A percentile compares a stretch with the other conserved stretches of the same genome.
These are phyloP conservation scores for Eriocheir sinensis DNA, from an alignment of 1,140 invertebrate species.

Conservation along the genomic window DNA sequence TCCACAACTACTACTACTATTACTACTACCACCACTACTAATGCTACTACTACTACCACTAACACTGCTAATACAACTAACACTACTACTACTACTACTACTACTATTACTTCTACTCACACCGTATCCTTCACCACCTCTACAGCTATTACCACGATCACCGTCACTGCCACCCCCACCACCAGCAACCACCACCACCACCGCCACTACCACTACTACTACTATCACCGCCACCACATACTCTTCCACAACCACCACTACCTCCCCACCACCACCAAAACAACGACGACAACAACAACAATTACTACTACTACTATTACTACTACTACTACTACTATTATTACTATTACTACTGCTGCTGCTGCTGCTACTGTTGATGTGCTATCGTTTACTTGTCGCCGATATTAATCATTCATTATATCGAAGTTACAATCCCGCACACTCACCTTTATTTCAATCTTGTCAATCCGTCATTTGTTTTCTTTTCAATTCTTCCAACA, in stretches of 20 bases:
- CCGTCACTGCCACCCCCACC: not conserved
- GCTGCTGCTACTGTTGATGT: not conserved
- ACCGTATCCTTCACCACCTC: not conserved
- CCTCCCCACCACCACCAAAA: not conserved
- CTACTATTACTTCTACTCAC: slow-evolving; percentile 45
- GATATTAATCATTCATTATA: not conserved
- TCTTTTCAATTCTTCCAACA: too few relatives aligned
- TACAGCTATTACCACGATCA: not conserved
- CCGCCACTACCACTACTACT: not conserved
- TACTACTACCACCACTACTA: slow-evolving; percentile 23
- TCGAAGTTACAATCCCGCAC: not conserved
- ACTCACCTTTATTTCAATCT: not conserved
- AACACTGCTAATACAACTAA: slow-evolving; percentile 15
- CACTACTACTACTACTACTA: slow-evolving; percentile 54
- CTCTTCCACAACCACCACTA: not conserved
- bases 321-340: not conserved
- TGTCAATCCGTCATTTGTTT: too few relatives aligned
- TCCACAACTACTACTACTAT: slow-evolving; percentile 46
- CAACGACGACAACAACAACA: not conserved
- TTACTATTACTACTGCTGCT: not conserved
- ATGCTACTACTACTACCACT: slow-evolving; percentile 12
- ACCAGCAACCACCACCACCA: not conserved
- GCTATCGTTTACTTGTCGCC: not conserved
- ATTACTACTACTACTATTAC: not conserved
- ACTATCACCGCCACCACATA: not conserved